These are phyloP conservation scores for Hydropsyche tenuis DNA, from an alignment of 1,140 invertebrate genomes.

Conservation along the genomic window DNA sequence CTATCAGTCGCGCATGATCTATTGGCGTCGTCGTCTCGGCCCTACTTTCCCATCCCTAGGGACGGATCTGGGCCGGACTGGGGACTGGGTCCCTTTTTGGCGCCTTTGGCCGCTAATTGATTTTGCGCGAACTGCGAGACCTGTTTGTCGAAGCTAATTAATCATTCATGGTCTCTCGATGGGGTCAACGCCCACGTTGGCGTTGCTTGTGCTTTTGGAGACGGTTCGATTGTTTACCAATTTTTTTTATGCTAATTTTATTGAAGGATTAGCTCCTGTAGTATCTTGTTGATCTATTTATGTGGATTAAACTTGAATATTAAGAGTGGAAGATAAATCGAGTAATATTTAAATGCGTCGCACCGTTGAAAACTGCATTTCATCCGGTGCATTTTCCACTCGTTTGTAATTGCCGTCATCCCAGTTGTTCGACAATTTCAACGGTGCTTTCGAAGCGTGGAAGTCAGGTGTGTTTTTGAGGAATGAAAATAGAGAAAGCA, in stretches of 20 bases:
- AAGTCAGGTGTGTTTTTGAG: constrained; percentile 48
- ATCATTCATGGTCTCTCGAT: constrained; percentile 35
- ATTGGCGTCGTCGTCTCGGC: not conserved
- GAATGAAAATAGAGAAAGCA: constrained; percentile 44
- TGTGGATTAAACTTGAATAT: too few species aligned
- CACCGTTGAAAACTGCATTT: too few species aligned
- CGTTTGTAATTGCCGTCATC: constrained; percentile 20
- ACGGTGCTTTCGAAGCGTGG: constrained; percentile 18
- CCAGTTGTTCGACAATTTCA: constrained; percentile 16
- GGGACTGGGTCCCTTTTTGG: not conserved
- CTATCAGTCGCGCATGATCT: constrained; percentile 20
- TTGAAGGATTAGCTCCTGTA: too few species aligned
- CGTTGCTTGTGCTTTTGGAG: too few species aligned
- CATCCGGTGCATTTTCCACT: not conserved
- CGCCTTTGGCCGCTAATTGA: constrained; percentile 36
- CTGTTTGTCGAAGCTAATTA: constrained; percentile 42
- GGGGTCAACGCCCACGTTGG: constrained; percentile 30
- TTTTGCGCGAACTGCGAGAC: constrained; percentile 36
- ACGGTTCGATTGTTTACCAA: too few species aligned
- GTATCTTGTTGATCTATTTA: too few species aligned
- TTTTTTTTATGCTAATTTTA: too few species aligned
- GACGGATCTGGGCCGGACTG: too few species aligned
- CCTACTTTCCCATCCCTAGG: not conserved
- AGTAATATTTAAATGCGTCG: too few species aligned
- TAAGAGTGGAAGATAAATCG: too few species aligned